These are phyloP conservation scores for Leucoma salicis DNA, from an alignment of 2,888 invertebrate genomes.

Conservation along the genomic window DNA sequence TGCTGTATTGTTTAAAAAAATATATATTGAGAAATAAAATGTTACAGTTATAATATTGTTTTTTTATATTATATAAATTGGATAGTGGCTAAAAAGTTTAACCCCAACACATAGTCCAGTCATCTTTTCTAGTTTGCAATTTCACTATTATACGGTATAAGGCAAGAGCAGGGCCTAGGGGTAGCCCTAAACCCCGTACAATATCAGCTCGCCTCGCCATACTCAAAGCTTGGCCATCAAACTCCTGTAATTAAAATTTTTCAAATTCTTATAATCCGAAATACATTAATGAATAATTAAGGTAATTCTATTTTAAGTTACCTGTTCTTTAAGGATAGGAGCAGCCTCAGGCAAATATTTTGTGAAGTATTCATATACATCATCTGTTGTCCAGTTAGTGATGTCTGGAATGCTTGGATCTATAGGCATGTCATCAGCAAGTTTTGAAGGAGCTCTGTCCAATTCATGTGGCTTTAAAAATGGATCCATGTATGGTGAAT, in stretches of 20 bases:
- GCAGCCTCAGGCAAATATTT: conserved; percentile 91
- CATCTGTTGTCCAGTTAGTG: conserved; percentile 90
- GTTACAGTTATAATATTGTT: too few relatives aligned
- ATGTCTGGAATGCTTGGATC: conserved; percentile 90
- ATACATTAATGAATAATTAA: neutral
- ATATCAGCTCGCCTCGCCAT: conserved; percentile 93
- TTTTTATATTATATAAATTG: too few relatives aligned
- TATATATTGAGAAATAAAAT: too few relatives aligned
- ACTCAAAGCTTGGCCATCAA: conserved; percentile 94
- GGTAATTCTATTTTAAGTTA: conserved; percentile 41
- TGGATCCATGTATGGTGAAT: conserved; percentile 55
- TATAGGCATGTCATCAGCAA: conserved; percentile 68
- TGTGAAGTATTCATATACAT: conserved; percentile 91
- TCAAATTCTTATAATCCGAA: too few relatives aligned
- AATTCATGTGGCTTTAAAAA: conserved; percentile 74
- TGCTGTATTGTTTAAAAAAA: too few relatives aligned
- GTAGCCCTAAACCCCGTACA: conserved; percentile 89
- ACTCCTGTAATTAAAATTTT: conserved; percentile 83
- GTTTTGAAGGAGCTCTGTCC: conserved; percentile 65
- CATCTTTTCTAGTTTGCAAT: conserved; percentile 89
- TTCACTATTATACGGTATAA: conserved; percentile 91
- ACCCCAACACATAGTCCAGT: conserved; percentile 87
- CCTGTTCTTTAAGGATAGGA: conserved; percentile 91
- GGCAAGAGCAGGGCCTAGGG: conserved; percentile 93
- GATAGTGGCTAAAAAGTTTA: too few relatives aligned